Evolutionary conservation across 1,140 invertebrate genomes (phyloP), one percentile per base, ranked within the genome.

Genomic region (Cydia amplana): DNA sequence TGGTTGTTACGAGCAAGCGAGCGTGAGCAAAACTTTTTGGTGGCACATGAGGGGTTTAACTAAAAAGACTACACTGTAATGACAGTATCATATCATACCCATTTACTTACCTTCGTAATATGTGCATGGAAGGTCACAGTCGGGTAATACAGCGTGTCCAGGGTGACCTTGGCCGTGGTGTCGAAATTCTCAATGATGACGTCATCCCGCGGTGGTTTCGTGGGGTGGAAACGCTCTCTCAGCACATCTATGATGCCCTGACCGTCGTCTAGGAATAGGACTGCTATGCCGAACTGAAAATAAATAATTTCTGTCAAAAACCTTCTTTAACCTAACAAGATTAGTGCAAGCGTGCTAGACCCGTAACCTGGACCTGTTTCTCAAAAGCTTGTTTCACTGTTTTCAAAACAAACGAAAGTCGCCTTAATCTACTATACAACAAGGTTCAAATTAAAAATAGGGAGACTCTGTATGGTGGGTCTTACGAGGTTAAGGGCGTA

Each of bases 81-180:
- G 32, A 32, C 51, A 28, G 25, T 74, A 4, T n/a, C 40, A 64
- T 49, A 46, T n/a, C 14, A 7, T 64, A 43, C 2, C 40, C 9
- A 64, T 20, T 51, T 51, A 65, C n/a, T 77, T 80, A 93, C 93
- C 89, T 93, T 93, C 83, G 90, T 88, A 36, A 93, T 78, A 76
- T 91, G 87, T 0, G 87, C 83, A 63, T 90, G 82, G 78, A 93
- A 93, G 1, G 85, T 89, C 10, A 97, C 94, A 7, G 95, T 95
- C 1, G 95, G 94, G 86, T 95, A 95, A 74, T 95, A 93, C 4
- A 95, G 78, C 0, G 94, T 94, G 83, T 96, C 94, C 63, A 97
- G 40, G 0, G 81, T 81, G 0, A 93, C 82, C 5, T 79, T 83
- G 3, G 89, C 86, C 12, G 85, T 87, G 0, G 91, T 92, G 51